Percentiles rank a stretch among this genome's conserved stretches.
Evolutionary conservation across 2,113 vertebrate species (phyloP).

Genomic region (Pagrus major): DNA sequence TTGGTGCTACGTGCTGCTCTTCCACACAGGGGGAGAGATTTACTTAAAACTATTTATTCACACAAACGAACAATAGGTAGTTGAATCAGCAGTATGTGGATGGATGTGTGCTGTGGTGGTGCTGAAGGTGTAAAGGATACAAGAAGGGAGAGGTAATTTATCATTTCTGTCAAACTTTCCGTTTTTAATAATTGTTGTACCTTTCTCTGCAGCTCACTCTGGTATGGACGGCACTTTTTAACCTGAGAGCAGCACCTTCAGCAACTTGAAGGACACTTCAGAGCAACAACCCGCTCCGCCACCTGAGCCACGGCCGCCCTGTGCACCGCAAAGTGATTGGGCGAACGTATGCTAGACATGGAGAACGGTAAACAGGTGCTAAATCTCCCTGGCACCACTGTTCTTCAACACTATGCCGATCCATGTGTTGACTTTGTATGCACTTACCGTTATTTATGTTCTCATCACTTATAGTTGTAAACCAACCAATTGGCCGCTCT

Average conservation of each 20-base stretch:
- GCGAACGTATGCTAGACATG: conserved; percentile 1
- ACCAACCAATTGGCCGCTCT: conserved; percentile 8
- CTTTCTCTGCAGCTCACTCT: neutral
- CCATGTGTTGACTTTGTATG: neutral
- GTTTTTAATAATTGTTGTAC: neutral
- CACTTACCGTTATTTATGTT: conserved; percentile 43
- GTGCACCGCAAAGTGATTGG: conserved; percentile 5
- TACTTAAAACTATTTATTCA: too few relatives aligned
- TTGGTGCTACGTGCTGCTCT: too few relatives aligned
- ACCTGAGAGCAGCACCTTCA: conserved; percentile 7
- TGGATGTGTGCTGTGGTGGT: too few relatives aligned
- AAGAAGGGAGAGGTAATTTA: neutral
- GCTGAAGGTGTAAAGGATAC: too few relatives aligned
- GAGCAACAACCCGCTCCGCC: neutral
- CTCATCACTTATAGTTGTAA: conserved; percentile 19
- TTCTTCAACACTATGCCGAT: neutral
- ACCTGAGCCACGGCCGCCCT: conserved; percentile 30
- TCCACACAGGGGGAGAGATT: too few relatives aligned
- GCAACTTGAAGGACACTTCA: conserved; percentile 18
- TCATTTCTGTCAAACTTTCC: neutral
- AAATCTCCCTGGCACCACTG: conserved; percentile 19
- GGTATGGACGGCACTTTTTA: neutral
- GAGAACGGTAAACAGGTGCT: conserved; percentile 6
- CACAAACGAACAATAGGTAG: too few relatives aligned
- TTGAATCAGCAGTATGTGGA: too few relatives aligned